Percentiles rank a stretch among this genome's conserved stretches.
Evolutionary conservation across 2,113 vertebrate species (phyloP).

Genomic region (Actinemys pallida): DNA sequence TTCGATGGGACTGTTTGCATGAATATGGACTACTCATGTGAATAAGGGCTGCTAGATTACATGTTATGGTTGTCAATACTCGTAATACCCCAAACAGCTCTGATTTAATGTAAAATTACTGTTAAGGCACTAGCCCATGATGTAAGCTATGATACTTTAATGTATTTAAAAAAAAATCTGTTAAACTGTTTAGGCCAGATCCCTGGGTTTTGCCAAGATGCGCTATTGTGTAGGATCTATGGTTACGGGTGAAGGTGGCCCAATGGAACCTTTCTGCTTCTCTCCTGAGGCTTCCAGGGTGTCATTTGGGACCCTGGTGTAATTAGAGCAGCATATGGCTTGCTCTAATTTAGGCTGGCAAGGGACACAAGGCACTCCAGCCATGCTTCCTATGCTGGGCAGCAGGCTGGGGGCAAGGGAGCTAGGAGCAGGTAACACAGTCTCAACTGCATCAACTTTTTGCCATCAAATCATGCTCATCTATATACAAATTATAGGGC

Average conservation of each 20-base stretch:
- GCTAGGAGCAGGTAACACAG: not conserved
- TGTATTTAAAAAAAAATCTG: not conserved
- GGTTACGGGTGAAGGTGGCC: rapidly evolving
- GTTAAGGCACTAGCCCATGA: rapidly evolving
- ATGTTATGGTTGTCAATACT: not conserved
- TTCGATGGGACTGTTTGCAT: not conserved
- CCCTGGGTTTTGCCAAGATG: not conserved
- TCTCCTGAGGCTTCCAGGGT: not conserved
- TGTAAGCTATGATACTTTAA: rapidly evolving
- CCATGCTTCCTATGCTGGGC: not conserved
- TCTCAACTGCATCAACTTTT: not conserved
- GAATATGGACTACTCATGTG: not conserved
- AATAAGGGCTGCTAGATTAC: not conserved
- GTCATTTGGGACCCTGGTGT: not conserved
- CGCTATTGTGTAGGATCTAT: not conserved
- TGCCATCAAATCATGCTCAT: not conserved
- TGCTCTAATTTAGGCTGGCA: not conserved
- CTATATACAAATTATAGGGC: not conserved
- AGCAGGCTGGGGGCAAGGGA: not conserved
- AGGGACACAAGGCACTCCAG: not conserved
- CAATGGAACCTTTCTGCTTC: not conserved
- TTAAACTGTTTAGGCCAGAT: not conserved
- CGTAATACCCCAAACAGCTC: not conserved
- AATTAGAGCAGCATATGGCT: not conserved
- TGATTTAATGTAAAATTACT: not conserved